Evolutionary conservation across 2,888 invertebrate species (phyloP), one percentile per base, ranked within the genome.

Genomic region (Mythimna pallens): DNA sequence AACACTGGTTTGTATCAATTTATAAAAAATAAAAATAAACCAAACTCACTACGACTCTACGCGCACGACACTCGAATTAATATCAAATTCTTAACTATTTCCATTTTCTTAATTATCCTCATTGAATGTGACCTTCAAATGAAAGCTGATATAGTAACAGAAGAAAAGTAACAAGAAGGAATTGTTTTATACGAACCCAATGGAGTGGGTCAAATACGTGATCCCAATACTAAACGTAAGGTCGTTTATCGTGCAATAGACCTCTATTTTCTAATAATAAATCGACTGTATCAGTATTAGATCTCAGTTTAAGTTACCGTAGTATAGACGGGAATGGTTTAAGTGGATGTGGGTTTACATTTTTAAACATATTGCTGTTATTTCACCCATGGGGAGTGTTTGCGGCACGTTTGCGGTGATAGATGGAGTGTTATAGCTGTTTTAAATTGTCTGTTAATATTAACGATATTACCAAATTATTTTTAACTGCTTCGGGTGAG

Each of bases 151-250:
- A 69, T 36, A 75, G 65, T 72, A 83, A 81, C 34, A 55, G 25
- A 73, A 69, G 57, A 47, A 70, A 81, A 73, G 59, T 68, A 73
- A 70, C 66, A 73, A 77, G 77, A 73, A 76, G 77, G 73, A 80
- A 85, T 76, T 73, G 85, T 76, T 74, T 78, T 74, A 77, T 84
- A 73, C 76, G 73, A 70, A 76, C 50, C 73, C 61, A 75, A 77
- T 86, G 65, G 76, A 79, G 80, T 70, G 62, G 77, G 76, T 75
- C 63, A 65, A 43, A 54, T 64, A 85, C 85, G 86, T 86, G 85
- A 76, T 58, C 65, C 9, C 55, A 71, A 78, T 83, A 50, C 71
- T 59, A 65, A 72, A 59, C 50, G 64, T 57, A 54, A 61, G 68
- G 61, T 62, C 67, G 65, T 59, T 58, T 77, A 85, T 65, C 73